Percentiles rank a stretch among this genome's conserved stretches.
Conservation (phyloP, 2,888 invertebrate genomes). For the Nycteola revayana region DNA sequence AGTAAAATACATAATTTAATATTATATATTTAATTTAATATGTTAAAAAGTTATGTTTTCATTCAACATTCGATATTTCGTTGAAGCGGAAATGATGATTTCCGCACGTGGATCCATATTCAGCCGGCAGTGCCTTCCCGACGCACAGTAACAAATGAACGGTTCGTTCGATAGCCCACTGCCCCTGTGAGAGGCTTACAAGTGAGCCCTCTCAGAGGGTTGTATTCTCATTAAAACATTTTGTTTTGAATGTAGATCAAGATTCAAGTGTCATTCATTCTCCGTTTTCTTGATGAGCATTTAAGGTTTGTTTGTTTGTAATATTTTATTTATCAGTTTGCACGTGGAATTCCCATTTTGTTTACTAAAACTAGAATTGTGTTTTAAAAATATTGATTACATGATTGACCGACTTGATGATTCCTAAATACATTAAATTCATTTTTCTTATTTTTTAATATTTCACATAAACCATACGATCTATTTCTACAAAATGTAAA, state of each 20-base stretch:
- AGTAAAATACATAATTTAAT: constrained; percentile 42
- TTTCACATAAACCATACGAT: too few relatives aligned
- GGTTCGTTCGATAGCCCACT: constrained; percentile 80
- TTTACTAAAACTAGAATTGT: neutral
- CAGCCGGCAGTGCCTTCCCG: constrained; percentile 52
- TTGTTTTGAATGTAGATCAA: constrained; percentile 35
- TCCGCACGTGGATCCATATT: constrained; percentile 71
- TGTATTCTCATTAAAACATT: constrained; percentile 41
- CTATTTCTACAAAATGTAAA: too few relatives aligned
- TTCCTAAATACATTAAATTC: too few relatives aligned
- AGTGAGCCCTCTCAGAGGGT: constrained; percentile 59
- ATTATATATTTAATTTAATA: constrained; percentile 1
- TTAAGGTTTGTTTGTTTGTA: constrained; percentile 26
- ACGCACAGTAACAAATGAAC: constrained; percentile 72
- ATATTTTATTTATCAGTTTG: constrained; percentile 15
- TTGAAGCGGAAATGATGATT: constrained; percentile 42
- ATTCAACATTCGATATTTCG: constrained; percentile 34
- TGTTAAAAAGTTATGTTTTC: constrained; percentile 27
- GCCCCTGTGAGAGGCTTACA: constrained; percentile 76
- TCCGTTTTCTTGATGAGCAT: constrained; percentile 14
- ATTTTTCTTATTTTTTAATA: too few relatives aligned
- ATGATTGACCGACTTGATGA: too few relatives aligned
- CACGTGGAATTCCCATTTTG: constrained; percentile 25
- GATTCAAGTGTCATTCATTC: constrained; percentile 8
- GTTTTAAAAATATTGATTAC: too few relatives aligned